Evolutionary conservation across 2,888 invertebrate genomes (phyloP).

Genomic region (Tipula unca): DNA sequence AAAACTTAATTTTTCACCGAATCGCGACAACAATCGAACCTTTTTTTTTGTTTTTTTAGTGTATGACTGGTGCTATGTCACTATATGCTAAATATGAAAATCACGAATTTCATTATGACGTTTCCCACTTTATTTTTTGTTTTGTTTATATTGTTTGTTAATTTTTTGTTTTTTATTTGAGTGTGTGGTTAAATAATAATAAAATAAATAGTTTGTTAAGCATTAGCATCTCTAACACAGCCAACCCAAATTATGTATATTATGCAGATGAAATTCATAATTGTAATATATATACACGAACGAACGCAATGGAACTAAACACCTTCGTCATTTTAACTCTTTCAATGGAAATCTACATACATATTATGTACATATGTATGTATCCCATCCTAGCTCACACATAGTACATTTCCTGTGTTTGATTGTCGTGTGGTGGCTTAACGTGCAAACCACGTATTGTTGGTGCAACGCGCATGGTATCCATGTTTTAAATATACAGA

Average conservation of each 20-base stretch:
- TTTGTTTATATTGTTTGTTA: neutral
- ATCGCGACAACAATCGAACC: neutral
- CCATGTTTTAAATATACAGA: neutral
- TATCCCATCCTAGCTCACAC: neutral
- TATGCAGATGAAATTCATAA: neutral
- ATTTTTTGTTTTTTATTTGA: neutral
- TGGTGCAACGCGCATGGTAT: neutral
- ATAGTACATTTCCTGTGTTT: neutral
- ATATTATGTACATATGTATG: neutral
- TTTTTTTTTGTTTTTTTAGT: neutral
- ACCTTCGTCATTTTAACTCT: neutral
- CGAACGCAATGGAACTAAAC: neutral
- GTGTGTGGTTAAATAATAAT: neutral
- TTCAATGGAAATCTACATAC: neutral
- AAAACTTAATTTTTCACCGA: neutral
- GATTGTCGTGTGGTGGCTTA: neutral
- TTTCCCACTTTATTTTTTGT: neutral
- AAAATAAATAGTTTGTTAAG: neutral
- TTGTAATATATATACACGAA: neutral
- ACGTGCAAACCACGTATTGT: neutral
- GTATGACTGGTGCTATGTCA: neutral
- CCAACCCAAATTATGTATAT: neutral
- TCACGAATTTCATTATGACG: slow-evolving; percentile 8
- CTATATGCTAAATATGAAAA: slow-evolving; percentile 2
- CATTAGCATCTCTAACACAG: neutral